Percentiles rank a stretch among this genome's conserved stretches.
These are phyloP conservation scores for Okapia johnstoni DNA, from an alignment of 2,113 vertebrate species.

Conservation along the genomic window DNA sequence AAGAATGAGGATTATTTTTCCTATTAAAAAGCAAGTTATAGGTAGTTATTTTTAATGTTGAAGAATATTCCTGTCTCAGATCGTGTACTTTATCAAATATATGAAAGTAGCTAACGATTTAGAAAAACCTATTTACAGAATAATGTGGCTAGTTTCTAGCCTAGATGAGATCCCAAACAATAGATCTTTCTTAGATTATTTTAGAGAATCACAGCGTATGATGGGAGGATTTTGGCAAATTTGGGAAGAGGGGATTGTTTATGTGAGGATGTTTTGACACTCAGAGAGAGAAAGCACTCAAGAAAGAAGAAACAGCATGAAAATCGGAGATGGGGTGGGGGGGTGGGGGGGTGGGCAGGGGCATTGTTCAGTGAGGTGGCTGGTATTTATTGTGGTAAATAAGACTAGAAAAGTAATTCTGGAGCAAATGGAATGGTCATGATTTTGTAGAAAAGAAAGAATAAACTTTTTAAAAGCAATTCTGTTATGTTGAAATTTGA, in stretches of 20 bases:
- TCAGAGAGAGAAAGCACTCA: background rate
- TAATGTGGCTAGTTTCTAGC: background rate
- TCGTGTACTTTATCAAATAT: background rate
- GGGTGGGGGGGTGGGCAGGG: too few species aligned
- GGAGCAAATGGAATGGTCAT: background rate
- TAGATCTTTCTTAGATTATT: background rate
- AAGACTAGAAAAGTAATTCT: background rate
- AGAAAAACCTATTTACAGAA: constrained; percentile 19
- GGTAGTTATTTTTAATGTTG: constrained; percentile 55
- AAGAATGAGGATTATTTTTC: constrained; percentile 61
- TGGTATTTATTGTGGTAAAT: background rate
- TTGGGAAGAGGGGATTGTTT: background rate
- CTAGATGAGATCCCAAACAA: background rate
- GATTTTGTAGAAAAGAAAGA: background rate
- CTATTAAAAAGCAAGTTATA: constrained; percentile 38
- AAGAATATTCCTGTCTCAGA: constrained; percentile 14
- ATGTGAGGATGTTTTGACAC: background rate
- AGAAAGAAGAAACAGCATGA: background rate
- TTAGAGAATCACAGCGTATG: background rate
- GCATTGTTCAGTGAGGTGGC: background rate
- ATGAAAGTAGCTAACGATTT: constrained; percentile 13
- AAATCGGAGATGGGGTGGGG: background rate
- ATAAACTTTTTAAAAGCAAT: background rate
- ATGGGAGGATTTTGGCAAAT: background rate
- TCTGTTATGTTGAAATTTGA: background rate